Evolutionary conservation across 2,113 vertebrate species (phyloP).

Genomic region (Otus sunia): DNA sequence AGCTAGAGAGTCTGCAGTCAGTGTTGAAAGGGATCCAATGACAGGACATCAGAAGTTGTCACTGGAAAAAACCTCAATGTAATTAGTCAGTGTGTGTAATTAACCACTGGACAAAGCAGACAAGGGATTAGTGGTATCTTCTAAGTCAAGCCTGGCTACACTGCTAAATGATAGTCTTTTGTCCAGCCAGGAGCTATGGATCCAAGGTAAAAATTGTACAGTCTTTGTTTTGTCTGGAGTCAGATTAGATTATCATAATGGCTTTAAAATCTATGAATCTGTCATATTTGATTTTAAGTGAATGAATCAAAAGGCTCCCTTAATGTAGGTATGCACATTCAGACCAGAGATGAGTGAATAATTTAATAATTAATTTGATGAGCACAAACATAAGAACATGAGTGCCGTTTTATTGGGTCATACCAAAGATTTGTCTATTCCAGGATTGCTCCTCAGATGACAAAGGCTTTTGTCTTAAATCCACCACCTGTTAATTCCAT

Average conservation of each 20-base stretch:
- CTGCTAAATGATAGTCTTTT: constrained; percentile 10
- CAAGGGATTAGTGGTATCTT: constrained; percentile 20
- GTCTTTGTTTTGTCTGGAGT: constrained; percentile 57
- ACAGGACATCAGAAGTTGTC: not conserved
- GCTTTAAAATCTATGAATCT: constrained; percentile 56
- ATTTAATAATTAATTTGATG: constrained; percentile 44
- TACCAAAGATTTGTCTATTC: constrained; percentile 14
- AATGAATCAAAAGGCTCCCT: constrained; percentile 17
- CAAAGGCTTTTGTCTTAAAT: constrained; percentile 18
- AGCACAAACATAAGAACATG: not conserved
- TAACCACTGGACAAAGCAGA: constrained; percentile 23
- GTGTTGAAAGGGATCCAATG: not conserved
- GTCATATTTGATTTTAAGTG: constrained; percentile 51
- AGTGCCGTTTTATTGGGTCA: not conserved
- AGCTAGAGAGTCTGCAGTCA: not conserved
- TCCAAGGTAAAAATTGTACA: not conserved
- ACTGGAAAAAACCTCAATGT: not conserved
- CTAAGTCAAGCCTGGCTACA: constrained; percentile 33
- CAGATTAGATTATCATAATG: constrained; percentile 45
- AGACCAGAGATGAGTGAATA: constrained; percentile 20
- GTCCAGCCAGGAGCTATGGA: not conserved
- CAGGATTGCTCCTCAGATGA: not conserved
- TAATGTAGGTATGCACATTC: constrained; percentile 41
- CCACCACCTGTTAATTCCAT: not conserved
- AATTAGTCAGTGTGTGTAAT: constrained; percentile 26